Base-by-base conservation (phyloP, 30 jellyfish, hydroid and myxozoan genomes). In the Aurelia coerulea region DNA sequence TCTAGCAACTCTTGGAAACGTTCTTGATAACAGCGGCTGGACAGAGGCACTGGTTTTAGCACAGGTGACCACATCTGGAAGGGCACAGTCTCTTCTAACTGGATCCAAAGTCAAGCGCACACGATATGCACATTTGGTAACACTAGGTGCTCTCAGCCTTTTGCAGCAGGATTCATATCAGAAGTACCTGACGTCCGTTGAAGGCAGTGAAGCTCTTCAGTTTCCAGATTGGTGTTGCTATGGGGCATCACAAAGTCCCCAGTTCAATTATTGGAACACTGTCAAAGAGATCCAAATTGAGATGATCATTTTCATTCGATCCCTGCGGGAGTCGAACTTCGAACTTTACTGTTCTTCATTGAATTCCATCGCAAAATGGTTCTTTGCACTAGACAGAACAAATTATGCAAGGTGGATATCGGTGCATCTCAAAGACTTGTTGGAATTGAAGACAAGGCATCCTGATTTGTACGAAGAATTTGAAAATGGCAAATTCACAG, bases 91-190 rank as follows among this genome's bases (percentile, higher is more conserved):
- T 14, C 65, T 81, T 54, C n/a, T 81, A 16, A 10, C 39, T 46
- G 90, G 51, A 18, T 19, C 79, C 42, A 86, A 81, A 50, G 91
- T 81, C 66, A 66, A 39, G 33, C 84, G 84, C 75, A 73, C 84
- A 17, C 4, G 84, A 16, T 35, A 35, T 15, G 84, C 84, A 23
- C 29, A 23, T 23, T 23, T 23, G 29, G 29, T 23, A 23, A 23
- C 29, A 23, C 29, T 23, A 23, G 29, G 29, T 23, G 29, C 29
- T 23, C 29, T 23, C 29, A 23, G 29, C 29, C 29, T 23, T 23
- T 23, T 23, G 29, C 29, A 23, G 29, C 29, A 23, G 29, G 29
- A 23, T 23, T 23, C 29, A 23, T 23, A 23, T 2, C 87, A 81
- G 49, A 37, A 37, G 49, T 37, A 37, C 49, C 49, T 37, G 49